Conservation (phyloP, 2,888 invertebrate species). For the Tinea trinotella region DNA sequence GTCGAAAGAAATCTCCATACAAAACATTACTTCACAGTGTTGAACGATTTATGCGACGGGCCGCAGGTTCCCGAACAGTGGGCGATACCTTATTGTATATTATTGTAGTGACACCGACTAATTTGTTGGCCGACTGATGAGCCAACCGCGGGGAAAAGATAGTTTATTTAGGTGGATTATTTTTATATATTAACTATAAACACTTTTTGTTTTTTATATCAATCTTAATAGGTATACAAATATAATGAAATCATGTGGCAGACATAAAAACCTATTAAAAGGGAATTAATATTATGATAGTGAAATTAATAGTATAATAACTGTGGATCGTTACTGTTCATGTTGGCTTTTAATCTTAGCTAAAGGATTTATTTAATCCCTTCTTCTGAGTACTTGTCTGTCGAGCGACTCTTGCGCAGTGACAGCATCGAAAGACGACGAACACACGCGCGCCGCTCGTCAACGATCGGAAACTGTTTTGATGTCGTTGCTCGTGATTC, state of each 20-base stretch:
- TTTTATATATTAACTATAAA: slow-evolving; percentile 24
- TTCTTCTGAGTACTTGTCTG: slow-evolving; percentile 34
- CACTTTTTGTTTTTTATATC: no score
- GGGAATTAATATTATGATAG: slow-evolving; percentile 16
- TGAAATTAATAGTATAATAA: slow-evolving; percentile 31
- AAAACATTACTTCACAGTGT: slow-evolving; percentile 66
- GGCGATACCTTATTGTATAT: slow-evolving; percentile 57
- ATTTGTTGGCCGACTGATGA: slow-evolving; percentile 69
- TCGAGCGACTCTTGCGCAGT: slow-evolving; percentile 27
- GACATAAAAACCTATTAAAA: slow-evolving; percentile 8
- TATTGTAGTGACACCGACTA: slow-evolving; percentile 71
- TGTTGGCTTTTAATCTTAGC: slow-evolving; percentile 51
- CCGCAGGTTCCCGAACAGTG: slow-evolving; percentile 43
- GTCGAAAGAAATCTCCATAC: slow-evolving; percentile 73
- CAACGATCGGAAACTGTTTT: slow-evolving; percentile 26
- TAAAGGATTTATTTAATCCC: slow-evolving; percentile 54
- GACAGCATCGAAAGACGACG: slow-evolving; percentile 30
- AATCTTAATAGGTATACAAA: neutral
- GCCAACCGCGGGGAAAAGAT: slow-evolving; percentile 56
- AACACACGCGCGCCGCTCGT: slow-evolving; percentile 46
- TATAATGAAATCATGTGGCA: neutral
- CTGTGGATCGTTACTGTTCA: slow-evolving; percentile 36
- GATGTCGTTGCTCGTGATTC: slow-evolving; percentile 7
- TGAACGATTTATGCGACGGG: slow-evolving; percentile 69
- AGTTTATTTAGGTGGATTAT: slow-evolving; percentile 49